Conservation (phyloP, 2,888 invertebrate genomes). For the Leucoma salicis region DNA sequence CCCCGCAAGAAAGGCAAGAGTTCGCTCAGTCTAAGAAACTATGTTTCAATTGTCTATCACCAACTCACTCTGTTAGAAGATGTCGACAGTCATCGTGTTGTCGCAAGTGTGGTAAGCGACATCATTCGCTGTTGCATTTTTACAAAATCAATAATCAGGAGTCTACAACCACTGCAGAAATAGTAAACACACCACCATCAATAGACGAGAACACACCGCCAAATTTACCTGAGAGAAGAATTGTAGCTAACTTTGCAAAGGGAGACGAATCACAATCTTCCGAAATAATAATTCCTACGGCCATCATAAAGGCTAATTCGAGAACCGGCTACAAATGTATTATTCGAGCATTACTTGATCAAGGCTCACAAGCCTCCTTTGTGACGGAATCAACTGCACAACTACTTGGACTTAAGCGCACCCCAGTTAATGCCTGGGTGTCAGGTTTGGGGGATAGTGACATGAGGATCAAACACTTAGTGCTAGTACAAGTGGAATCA, state of each 20-base stretch:
- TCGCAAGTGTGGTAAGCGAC: constrained; percentile 1
- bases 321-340: neutral
- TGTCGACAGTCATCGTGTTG: neutral
- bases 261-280: no score
- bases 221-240: no score
- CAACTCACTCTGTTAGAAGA: constrained; percentile 6
- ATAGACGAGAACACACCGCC: no score
- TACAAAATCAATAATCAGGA: no score
- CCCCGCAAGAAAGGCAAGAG: constrained; percentile 9
- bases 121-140: constrained; percentile 3
- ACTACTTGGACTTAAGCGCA: neutral
- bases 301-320: no score
- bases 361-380: neutral
- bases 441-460: neutral
- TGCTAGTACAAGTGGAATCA: neutral
- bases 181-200: no score
- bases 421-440: neutral
- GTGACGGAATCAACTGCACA: neutral
- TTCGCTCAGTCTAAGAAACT: constrained; percentile 9
- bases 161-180: no score
- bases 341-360: neutral
- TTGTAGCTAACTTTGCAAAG: no score
- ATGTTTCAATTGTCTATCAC: constrained; percentile 13
- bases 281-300: no score
- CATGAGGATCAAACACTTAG: neutral